Conservation (phyloP, 1,140 invertebrate species). For the Liolophura sinensis region DNA sequence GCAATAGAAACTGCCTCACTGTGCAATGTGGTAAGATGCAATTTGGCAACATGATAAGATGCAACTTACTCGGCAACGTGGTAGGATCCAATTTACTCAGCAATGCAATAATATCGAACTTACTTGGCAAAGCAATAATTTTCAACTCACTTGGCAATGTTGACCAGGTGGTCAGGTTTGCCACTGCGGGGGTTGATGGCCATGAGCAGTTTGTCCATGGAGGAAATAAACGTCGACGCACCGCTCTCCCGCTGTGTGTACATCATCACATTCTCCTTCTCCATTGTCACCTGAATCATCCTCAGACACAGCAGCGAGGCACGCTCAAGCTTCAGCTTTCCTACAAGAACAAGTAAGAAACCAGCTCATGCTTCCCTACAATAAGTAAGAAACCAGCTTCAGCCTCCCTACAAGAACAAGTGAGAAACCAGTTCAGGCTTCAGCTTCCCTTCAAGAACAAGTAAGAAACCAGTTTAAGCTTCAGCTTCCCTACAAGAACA, state of each 20-base stretch:
- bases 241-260: constrained; percentile 60
- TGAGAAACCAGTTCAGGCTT: background rate
- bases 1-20: too few species aligned
- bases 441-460: constrained; percentile 58
- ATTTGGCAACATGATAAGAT: background rate
- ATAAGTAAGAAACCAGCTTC: background rate
- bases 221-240: constrained; percentile 67
- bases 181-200: constrained; percentile 76
- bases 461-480: background rate
- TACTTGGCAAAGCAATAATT: background rate
- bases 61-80: constrained; percentile 71
- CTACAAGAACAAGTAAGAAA: constrained; percentile 22
- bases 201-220: constrained; percentile 79
- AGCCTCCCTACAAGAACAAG: background rate
- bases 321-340: constrained; percentile 69
- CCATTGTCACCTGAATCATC: constrained; percentile 68
- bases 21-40: too few species aligned
- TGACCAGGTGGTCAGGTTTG: constrained; percentile 78
- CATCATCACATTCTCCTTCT: constrained; percentile 70
- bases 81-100: background rate
- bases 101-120: background rate
- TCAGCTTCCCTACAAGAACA: background rate
- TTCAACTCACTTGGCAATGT: constrained; percentile 71
- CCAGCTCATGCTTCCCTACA: background rate
- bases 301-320: constrained; percentile 71